Conservation (phyloP, 2,113 vertebrate genomes). For the Callipepla californica region DNA sequence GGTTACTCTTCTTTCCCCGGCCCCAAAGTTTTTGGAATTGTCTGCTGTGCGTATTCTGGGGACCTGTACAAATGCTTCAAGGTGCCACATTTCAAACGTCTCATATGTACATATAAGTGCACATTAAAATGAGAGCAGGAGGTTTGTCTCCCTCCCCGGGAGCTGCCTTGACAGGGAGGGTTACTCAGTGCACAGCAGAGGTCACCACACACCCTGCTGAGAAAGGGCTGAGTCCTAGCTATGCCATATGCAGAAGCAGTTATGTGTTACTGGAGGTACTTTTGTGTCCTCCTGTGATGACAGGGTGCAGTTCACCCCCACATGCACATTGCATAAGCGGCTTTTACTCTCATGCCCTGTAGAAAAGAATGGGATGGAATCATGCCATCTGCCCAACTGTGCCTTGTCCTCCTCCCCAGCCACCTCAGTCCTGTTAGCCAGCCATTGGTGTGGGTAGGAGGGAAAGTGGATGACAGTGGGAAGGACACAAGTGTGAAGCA, state of each 20-base stretch:
- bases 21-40: neutral
- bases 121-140: neutral
- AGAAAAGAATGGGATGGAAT: neutral
- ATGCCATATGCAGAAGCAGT: neutral
- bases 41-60: neutral
- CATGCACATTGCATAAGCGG: neutral
- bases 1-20: neutral
- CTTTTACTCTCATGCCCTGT: neutral
- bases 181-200: neutral
- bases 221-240: neutral
- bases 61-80: neutral
- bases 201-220: neutral
- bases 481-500: neutral
- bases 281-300: neutral
- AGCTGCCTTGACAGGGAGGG: neutral
- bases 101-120: no score
- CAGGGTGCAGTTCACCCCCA: neutral
- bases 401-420: no score
- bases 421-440: fast-evolving
- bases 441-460: neutral
- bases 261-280: neutral
- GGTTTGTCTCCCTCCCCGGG: neutral
- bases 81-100: neutral
- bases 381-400: neutral
- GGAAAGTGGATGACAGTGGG: neutral